A percentile compares a stretch with the other conserved stretches of the same genome.
Evolutionary conservation across 2,888 invertebrate genomes (phyloP).

Genomic region (Erebia ligea): DNA sequence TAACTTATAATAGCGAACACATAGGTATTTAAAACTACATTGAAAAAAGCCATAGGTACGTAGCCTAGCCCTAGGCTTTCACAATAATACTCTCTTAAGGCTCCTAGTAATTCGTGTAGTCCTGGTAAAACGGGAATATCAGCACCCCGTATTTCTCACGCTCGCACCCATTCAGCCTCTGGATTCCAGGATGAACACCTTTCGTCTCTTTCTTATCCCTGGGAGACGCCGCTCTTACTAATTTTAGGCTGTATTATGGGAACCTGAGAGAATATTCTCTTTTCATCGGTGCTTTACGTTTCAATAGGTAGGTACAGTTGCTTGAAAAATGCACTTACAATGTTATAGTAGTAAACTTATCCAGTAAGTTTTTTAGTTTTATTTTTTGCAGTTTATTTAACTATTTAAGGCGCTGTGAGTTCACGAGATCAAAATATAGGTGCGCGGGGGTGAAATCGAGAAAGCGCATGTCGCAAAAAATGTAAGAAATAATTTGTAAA

Average conservation of each 20-base stretch:
- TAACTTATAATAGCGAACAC: background rate
- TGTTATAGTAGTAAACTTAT: no score
- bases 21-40: background rate
- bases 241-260: conserved; percentile 34
- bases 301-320: background rate
- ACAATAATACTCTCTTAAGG: background rate
- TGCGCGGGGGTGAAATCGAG: no score
- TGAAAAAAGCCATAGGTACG: background rate
- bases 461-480: no score
- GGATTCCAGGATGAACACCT: conserved; percentile 52
- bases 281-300: background rate
- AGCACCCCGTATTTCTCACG: conserved; percentile 80
- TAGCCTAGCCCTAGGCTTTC: background rate
- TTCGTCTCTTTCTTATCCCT: conserved; percentile 63
- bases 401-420: no score
- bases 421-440: no score
- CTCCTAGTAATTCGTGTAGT: conserved; percentile 52
- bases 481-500: no score
- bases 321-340: no score
- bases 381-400: no score
- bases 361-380: no score
- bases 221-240: conserved; percentile 58
- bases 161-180: conserved; percentile 65
- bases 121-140: conserved; percentile 69
- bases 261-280: background rate